Percentiles rank a stretch among this genome's conserved stretches.
phyloP scores from a whole-genome alignment of 2,888 invertebrate genomes.

The Heteromurus nitidus region DNA sequence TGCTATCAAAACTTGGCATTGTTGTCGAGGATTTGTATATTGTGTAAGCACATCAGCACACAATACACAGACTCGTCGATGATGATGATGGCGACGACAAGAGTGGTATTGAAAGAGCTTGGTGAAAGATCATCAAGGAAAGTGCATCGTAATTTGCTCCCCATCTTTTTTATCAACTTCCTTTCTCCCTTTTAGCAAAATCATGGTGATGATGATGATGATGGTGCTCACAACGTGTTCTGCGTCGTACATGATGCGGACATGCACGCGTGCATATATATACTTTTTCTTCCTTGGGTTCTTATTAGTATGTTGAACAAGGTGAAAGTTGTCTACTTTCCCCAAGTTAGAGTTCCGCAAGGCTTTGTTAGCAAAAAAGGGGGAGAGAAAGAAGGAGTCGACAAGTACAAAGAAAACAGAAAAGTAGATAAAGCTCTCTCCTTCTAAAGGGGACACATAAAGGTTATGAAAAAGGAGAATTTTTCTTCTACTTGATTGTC shows the following conservation, averaged over 20 bases:
- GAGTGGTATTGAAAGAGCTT: slow-evolving; percentile 19
- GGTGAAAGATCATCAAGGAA: slow-evolving; percentile 44
- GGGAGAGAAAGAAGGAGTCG: background rate
- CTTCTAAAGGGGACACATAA: background rate
- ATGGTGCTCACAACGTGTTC: too few species aligned
- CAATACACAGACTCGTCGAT: background rate
- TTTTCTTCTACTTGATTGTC: slow-evolving; percentile 8
- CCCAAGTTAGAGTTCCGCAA: background rate
- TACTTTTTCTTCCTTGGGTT: too few species aligned
- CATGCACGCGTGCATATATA: slow-evolving; percentile 24
- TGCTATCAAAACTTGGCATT: too few species aligned
- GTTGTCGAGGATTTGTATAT: background rate
- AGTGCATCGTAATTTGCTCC: slow-evolving; percentile 32
- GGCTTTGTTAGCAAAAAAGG: slow-evolving; percentile 1
- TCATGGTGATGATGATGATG: too few species aligned
- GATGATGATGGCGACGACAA: slow-evolving; percentile 12
- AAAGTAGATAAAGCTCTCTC: background rate
- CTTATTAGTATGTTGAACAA: slow-evolving; percentile 15
- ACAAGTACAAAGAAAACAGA: background rate
- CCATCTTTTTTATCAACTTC: background rate
- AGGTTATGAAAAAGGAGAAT: slow-evolving; percentile 17
- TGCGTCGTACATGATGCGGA: background rate
- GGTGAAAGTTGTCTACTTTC: slow-evolving; percentile 17
- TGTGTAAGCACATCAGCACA: slow-evolving; percentile 9
- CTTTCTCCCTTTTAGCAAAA: background rate